phyloP scores from a whole-genome alignment of 2,113 vertebrate species.

The Marmota flaviventris region DNA sequence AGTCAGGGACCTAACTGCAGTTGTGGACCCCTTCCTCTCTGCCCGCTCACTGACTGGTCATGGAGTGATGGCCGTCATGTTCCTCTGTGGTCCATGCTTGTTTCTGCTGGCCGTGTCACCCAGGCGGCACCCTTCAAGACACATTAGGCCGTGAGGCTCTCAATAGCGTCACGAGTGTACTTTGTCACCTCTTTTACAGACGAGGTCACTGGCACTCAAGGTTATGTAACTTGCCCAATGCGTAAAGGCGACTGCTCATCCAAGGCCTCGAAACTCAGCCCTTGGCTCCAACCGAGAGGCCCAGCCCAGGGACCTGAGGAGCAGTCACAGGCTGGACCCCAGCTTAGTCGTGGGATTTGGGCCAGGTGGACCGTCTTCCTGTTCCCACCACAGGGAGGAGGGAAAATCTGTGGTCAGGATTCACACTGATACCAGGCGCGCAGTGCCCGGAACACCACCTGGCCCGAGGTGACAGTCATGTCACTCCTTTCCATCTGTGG shows the following conservation, averaged over 20 bases:
- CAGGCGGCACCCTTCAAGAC: no score
- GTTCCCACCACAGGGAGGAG: no score
- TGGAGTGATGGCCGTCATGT: fast-evolving
- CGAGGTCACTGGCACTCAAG: background rate
- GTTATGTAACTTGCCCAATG: no score
- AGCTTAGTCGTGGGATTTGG: background rate
- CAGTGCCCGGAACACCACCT: fast-evolving
- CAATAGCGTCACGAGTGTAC: fast-evolving
- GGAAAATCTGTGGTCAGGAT: fast-evolving
- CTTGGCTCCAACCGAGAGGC: fast-evolving
- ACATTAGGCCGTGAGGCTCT: fast-evolving
- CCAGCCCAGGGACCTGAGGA: background rate
- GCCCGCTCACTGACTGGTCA: no score
- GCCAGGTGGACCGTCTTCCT: fast-evolving
- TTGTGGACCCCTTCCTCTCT: background rate
- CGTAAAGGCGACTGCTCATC: no score
- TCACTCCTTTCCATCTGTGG: fast-evolving
- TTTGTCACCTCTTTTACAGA: background rate
- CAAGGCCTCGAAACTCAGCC: fast-evolving
- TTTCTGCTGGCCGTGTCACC: fast-evolving
- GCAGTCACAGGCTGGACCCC: background rate
- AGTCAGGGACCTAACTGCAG: no score
- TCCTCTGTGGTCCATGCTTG: fast-evolving
- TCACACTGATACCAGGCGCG: fast-evolving
- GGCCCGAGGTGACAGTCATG: fast-evolving